A percentile compares a stretch with the other conserved stretches of the same genome.
Evolutionary conservation across 2,113 vertebrate species (phyloP).

Genomic region (Dissostichus mawsoni): DNA sequence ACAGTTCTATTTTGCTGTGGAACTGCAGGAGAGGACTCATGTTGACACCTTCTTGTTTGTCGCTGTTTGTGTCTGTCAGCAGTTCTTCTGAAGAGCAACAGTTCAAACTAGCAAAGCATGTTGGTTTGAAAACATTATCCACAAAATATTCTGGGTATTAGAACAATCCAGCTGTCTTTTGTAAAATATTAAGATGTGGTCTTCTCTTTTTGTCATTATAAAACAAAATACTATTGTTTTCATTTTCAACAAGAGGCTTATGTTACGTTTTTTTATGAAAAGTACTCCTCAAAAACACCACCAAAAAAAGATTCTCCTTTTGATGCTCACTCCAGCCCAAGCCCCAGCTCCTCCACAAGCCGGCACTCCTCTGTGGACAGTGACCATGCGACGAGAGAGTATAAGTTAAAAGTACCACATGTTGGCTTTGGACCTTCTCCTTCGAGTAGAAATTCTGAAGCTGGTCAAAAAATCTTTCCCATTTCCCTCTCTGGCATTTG

Average conservation of each 20-base stretch:
- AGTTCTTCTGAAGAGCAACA: neutral
- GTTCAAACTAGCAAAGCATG: conserved; percentile 15
- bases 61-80: conserved; percentile 33
- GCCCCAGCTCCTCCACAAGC: conserved; percentile 87
- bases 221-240: conserved; percentile 8
- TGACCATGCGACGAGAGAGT: conserved; percentile 87
- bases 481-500: conserved; percentile 36
- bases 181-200: conserved; percentile 12
- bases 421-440: neutral
- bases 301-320: conserved; percentile 85
- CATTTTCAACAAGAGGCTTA: neutral
- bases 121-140: conserved; percentile 27
- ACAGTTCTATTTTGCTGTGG: neutral
- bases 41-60: neutral
- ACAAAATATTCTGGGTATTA: neutral
- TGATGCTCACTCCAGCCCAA: conserved; percentile 85
- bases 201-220: neutral
- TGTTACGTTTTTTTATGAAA: neutral
- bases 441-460: neutral
- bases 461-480: neutral
- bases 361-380: conserved; percentile 88
- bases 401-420: neutral
- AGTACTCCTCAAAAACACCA: too few relatives aligned
- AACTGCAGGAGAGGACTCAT: neutral
- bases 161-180: conserved; percentile 1